phyloP scores from a whole-genome alignment of 2,113 vertebrate species.

The Poeciliopsis prolifica region DNA sequence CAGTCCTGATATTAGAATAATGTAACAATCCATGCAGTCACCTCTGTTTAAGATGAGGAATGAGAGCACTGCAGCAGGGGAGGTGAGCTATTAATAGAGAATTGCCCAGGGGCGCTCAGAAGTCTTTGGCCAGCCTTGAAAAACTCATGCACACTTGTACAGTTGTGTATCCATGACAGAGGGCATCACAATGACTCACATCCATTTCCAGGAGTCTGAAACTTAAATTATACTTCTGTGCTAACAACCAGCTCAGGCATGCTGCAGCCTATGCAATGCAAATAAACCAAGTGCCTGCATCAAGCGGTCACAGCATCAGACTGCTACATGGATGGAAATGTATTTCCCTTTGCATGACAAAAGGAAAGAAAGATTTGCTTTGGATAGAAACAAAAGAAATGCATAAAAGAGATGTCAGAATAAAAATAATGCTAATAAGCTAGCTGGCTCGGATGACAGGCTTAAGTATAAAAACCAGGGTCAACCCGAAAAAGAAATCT shows the following conservation, averaged over 20 bases:
- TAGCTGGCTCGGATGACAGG: background rate
- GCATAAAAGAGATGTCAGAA: too few species aligned
- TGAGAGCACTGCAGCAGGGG: constrained; percentile 59
- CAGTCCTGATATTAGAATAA: constrained; percentile 11
- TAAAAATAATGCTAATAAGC: too few species aligned
- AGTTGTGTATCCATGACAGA: background rate
- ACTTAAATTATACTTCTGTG: background rate
- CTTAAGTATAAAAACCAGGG: background rate
- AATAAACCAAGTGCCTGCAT: background rate
- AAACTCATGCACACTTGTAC: constrained; percentile 11
- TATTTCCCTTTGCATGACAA: background rate
- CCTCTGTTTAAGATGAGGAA: constrained; percentile 52
- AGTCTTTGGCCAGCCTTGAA: constrained; percentile 64
- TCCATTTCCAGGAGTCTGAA: background rate
- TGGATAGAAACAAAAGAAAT: too few species aligned
- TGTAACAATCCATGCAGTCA: constrained; percentile 46
- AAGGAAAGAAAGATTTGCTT: background rate
- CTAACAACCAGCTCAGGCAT: background rate
- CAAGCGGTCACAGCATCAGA: background rate
- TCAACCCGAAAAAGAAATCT: background rate
- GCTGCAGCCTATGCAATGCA: background rate
- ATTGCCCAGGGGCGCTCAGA: constrained; percentile 52
- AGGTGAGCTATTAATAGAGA: constrained; percentile 68
- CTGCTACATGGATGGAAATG: background rate
- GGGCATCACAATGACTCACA: background rate